Evolutionary conservation across 2,113 vertebrate species (phyloP), one percentile per base, ranked within the genome.

Genomic region (Lynx canadensis): DNA sequence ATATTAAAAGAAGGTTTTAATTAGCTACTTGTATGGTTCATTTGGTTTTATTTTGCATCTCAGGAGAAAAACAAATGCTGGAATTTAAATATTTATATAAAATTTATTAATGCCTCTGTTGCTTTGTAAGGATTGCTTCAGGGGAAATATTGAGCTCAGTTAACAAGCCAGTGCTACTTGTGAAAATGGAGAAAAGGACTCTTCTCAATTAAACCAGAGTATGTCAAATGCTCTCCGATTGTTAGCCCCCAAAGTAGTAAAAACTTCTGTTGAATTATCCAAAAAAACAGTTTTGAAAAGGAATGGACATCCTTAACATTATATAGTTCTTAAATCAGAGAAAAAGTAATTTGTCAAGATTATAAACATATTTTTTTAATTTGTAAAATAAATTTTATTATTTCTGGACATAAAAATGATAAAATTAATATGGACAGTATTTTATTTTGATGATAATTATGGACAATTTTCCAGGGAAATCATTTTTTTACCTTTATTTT

Each of bases 21-120:
- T 36, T 86, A 87, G 36, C 14, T 33, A 18, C 5, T 65, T 41
- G 25, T 19, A 73, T 65, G 8, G 10, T 76, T 25, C 68, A 31
- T 86, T 60, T 92, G 1, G 16, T 92, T 96, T 92, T 88, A 88
- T 50, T 71, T 96, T 88, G 15, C 66, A 55, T 88, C 33, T 50
- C 73, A 45, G 52, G 29, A 25, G 27, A 29, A 68, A 36, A 45
- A 31, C 1, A 36, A 83, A 74, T 2, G 41, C 36, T 73, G 38
- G 4, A 95, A 73, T 29, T 52, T 38, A 80, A n/a, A 45, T 21
- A 15, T 36, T 78, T 45, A 27, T 74, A 65, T 74, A 71, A 76
- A 83, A 21, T 87, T 16, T 36, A 57, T 36, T 60, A 71, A 60
- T 57, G 29, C 27, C 14, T 84, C 2, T 48, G 3, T 87, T 82